Evolutionary conservation across 2,888 invertebrate genomes (phyloP).

Genomic region (Didymodactylos carnosus): DNA sequence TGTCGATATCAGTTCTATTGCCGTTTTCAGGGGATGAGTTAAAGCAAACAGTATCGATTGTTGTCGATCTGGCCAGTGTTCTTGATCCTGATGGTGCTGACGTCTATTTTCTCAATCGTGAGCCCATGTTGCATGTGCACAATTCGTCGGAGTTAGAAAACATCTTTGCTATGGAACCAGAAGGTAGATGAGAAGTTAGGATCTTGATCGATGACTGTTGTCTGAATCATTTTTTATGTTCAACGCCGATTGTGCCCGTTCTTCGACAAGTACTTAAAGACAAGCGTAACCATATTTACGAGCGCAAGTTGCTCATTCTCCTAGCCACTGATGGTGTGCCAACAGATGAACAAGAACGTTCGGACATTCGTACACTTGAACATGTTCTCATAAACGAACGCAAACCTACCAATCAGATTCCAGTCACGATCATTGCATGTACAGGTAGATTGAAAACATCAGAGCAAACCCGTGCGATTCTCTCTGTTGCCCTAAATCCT

Average conservation of each 20-base stretch:
- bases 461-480: too few species aligned
- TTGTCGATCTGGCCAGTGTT: background rate
- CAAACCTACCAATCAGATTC: background rate
- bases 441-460: background rate
- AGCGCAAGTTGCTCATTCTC: slow-evolving; percentile 6
- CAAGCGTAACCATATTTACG: background rate
- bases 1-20: background rate
- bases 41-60: background rate
- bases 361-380: background rate
- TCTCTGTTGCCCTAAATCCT: background rate
- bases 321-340: slow-evolving; percentile 12
- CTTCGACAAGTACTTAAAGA: background rate
- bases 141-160: background rate
- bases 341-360: slow-evolving; percentile 6
- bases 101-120: background rate
- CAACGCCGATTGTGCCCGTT: background rate
- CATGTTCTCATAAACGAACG: background rate
- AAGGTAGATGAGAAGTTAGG: background rate
- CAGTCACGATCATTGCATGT: slow-evolving; percentile 5
- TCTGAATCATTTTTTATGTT: background rate
- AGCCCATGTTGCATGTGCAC: background rate
- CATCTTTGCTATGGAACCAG: background rate
- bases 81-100: background rate
- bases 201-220: background rate
- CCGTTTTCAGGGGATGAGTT: background rate